Evolutionary conservation across 92 coral and sea anemone species (phyloP), one percentile per base, ranked within the genome.

Genomic region (Paragorgia papillata): DNA sequence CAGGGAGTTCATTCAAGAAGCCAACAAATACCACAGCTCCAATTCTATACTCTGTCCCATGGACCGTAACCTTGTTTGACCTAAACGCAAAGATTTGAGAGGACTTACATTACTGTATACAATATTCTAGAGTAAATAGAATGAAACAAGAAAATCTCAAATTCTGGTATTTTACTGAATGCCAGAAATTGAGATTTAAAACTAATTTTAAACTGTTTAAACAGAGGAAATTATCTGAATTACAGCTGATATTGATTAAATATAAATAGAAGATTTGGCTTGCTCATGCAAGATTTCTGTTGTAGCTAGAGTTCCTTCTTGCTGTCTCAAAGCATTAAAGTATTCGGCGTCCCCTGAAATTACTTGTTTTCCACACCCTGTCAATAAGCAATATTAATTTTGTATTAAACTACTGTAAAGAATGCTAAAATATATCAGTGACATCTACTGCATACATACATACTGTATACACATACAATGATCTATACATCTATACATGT

Each of bases 11-110:
- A 60, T 73, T 69, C 49, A 39, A 32, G n/a, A 26, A 76, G n/a
- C 75, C 88, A 58, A 30, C 35, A 14, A 48, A 65, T 21, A 84
- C 62, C 21, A 84, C 84, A 58, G 84, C 75, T 43, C 79, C 79
- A 10, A 71, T 27, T 28, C 79, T 34, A 57, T 79, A 84, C 22
- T 79, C 84, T 8, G 88, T 84, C 17, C 88, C 88, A 84, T 84
- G 83, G 30, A 84, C 79, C 15, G 57, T 58, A 35, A 84, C 74
- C 28, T 68, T 79, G 32, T 73, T 84, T 15, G 88, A 41, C 57
- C 88, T 84, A 74, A 22, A 37, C 5, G 5, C 43, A 37, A 4
- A 37, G n/a, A n/a, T n/a, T n/a, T n/a, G n/a, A n/a, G n/a, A n/a
- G n/a, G n/a, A n/a, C n/a, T n/a, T n/a, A n/a, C n/a, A n/a, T n/a